phyloP scores from a whole-genome alignment of 1,140 invertebrate genomes.

The Hyles euphorbiae region DNA sequence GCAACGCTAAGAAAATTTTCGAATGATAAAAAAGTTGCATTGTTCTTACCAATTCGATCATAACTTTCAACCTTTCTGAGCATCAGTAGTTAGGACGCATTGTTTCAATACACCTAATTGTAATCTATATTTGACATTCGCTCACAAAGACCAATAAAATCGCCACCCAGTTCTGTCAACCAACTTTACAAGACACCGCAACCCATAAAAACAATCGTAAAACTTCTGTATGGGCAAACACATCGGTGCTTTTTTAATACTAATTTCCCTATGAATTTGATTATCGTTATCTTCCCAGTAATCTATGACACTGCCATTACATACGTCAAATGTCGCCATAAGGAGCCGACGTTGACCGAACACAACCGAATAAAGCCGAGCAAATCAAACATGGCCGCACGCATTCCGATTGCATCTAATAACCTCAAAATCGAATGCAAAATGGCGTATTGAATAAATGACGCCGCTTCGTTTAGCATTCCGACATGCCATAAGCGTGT shows the following conservation, averaged over 20 bases:
- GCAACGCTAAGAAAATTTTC: too few species aligned
- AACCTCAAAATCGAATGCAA: constrained; percentile 73
- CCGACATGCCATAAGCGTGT: constrained; percentile 67
- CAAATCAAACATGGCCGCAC: constrained; percentile 60
- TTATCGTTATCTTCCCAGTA: constrained; percentile 51
- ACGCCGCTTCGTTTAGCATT: constrained; percentile 69
- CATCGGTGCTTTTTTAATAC: constrained; percentile 25
- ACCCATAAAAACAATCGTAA: constrained; percentile 20
- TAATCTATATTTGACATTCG: constrained; percentile 3
- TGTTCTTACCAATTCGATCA: too few species aligned
- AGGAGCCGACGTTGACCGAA: constrained; percentile 40
- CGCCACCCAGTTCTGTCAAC: neutral
- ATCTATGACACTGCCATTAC: constrained; percentile 45
- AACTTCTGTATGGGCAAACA: constrained; percentile 19
- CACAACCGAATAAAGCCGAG: constrained; percentile 51
- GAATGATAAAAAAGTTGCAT: too few species aligned
- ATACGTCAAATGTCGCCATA: constrained; percentile 59
- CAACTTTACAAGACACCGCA: constrained; percentile 6
- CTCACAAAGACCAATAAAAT: constrained; percentile 1
- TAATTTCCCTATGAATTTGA: constrained; percentile 35
- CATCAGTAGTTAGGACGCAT: neutral
- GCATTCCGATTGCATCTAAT: constrained; percentile 73
- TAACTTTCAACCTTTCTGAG: too few species aligned
- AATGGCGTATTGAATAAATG: constrained; percentile 68
- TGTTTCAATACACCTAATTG: neutral